Evolutionary conservation across 2,888 invertebrate genomes (phyloP).

Genomic region (Heliconius ethilla): DNA sequence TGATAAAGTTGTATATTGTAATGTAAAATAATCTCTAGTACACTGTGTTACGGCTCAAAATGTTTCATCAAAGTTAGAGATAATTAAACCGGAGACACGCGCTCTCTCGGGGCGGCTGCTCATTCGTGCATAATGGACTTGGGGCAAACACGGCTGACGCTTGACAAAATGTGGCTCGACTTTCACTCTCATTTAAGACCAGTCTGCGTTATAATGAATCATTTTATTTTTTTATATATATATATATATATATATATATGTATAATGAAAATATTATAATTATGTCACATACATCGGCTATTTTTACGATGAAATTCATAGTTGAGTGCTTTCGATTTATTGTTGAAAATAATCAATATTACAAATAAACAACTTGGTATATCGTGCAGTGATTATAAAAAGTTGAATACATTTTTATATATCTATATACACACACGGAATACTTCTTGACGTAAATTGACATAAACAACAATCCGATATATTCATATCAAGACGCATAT

Average conservation of each 20-base stretch:
- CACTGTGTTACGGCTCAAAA: conserved; percentile 48
- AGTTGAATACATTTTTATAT: no score
- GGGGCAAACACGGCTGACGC: conserved; percentile 71
- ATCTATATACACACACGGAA: neutral
- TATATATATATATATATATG: neutral
- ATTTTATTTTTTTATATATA: conserved; percentile 9
- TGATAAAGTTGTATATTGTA: conserved; percentile 47
- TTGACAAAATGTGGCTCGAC: conserved; percentile 78
- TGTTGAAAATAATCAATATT: neutral
- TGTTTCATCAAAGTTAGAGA: conserved; percentile 48
- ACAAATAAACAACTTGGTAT: neutral
- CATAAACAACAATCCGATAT: neutral
- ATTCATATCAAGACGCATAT: neutral
- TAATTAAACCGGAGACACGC: conserved; percentile 75
- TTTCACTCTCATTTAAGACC: conserved; percentile 77
- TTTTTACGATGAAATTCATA: neutral
- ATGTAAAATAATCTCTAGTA: conserved; percentile 56
- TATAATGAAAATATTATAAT: conserved; percentile 1
- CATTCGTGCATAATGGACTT: conserved; percentile 81
- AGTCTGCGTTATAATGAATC: conserved; percentile 59
- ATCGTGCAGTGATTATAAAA: neutral
- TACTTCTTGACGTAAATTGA: neutral
- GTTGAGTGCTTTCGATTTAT: neutral
- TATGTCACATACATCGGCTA: neutral
- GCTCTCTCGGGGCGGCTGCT: conserved; percentile 80